Conservation (phyloP, 2,113 vertebrate species). For the Cyprinodon brontotheroides region DNA sequence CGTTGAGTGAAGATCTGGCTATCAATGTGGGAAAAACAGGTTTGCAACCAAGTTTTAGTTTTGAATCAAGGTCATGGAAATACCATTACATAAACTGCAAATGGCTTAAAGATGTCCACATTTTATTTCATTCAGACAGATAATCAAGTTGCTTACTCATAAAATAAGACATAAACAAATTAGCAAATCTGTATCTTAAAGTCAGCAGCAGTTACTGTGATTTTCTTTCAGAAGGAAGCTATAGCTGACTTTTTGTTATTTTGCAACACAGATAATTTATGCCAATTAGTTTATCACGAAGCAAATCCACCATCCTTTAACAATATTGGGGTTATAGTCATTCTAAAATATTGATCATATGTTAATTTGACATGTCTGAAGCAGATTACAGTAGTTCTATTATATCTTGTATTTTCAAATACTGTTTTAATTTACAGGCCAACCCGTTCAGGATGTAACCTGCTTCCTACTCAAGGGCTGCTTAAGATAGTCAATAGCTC, state of each 20-base stretch:
- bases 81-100: neutral
- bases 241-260: neutral
- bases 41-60: neutral
- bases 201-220: neutral
- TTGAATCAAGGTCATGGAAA: neutral
- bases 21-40: neutral
- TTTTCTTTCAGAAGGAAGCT: neutral
- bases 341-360: neutral
- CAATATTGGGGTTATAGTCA: neutral
- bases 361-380: neutral
- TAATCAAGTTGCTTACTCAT: too few species aligned
- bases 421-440: neutral
- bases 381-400: neutral
- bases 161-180: neutral
- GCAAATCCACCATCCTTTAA: neutral
- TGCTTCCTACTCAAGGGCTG: too few species aligned
- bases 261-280: neutral
- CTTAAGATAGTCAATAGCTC: too few species aligned
- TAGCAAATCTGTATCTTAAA: neutral
- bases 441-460: too few species aligned
- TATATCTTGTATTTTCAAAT: neutral
- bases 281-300: neutral
- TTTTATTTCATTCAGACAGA: neutral
- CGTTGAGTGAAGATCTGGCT: neutral
- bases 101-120: neutral